Evolutionary conservation across 2,888 invertebrate genomes (phyloP).

Genomic region (Scaptomyza parva): DNA sequence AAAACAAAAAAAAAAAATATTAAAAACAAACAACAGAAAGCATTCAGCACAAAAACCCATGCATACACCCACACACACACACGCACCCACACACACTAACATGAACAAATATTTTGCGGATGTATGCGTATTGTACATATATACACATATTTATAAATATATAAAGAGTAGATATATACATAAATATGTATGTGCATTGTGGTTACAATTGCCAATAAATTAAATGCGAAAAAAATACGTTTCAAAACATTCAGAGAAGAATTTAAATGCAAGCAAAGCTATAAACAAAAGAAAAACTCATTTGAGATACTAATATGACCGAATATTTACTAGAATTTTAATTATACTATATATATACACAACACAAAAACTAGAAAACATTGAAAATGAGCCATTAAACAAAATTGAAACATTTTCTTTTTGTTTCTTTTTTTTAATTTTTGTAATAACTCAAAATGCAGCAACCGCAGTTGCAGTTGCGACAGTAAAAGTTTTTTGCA

Average conservation of each 20-base stretch:
- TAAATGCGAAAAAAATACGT: conserved; percentile 46
- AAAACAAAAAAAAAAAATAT: conserved; percentile 5
- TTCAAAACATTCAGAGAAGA: conserved; percentile 62
- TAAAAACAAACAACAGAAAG: conserved; percentile 41
- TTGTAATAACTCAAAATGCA: conserved; percentile 25
- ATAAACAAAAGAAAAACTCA: conserved; percentile 27
- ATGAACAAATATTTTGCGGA: conserved; percentile 61
- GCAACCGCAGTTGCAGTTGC: conserved; percentile 25
- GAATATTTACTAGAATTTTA: conserved; percentile 68
- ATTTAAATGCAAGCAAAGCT: conserved; percentile 64
- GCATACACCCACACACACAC: not conserved
- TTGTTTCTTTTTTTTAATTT: conserved; percentile 23
- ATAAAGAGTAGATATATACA: conserved; percentile 43
- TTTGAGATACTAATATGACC: conserved; percentile 62
- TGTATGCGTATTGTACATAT: conserved; percentile 46
- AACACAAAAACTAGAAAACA: conserved; percentile 15
- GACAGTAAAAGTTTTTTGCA: conserved; percentile 43
- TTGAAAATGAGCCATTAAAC: conserved; percentile 32
- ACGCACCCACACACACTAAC: conserved; percentile 23
- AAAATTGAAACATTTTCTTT: conserved; percentile 13
- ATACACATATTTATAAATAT: conserved; percentile 35
- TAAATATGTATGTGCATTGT: conserved; percentile 56
- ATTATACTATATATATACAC: conserved; percentile 45
- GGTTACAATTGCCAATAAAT: conserved; percentile 61
- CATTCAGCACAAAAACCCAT: conserved; percentile 18